Evolutionary conservation across 1,140 invertebrate species (phyloP).

Genomic region (Plutomurus gul): DNA sequence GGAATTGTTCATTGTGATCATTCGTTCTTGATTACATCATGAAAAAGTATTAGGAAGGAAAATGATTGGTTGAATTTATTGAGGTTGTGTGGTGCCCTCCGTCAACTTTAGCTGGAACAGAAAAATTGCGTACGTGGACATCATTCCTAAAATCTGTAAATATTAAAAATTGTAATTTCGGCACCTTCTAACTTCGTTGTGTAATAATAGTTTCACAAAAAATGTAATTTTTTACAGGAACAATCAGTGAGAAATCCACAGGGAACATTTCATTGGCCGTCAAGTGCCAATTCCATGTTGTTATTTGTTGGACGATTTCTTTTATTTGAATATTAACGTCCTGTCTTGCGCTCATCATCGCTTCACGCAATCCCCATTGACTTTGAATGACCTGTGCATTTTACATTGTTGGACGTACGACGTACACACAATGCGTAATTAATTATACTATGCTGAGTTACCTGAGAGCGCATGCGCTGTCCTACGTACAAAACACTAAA

Average conservation of each 20-base stretch:
- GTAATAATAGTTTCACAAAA: no score
- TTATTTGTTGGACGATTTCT: background rate
- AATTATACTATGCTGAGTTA: background rate
- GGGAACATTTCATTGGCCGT: background rate
- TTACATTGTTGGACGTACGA: background rate
- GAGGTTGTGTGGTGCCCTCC: no score
- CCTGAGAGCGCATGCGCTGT: background rate
- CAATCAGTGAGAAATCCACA: background rate
- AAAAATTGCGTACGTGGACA: background rate
- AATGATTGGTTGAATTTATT: no score
- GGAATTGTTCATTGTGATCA: no score
- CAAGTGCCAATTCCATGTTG: background rate
- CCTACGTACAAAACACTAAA: background rate
- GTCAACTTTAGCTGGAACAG: background rate
- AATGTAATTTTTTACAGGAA: background rate
- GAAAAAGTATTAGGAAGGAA: no score
- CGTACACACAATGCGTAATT: background rate
- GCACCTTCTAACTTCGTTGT: no score
- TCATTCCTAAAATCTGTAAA: background rate
- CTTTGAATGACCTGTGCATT: background rate
- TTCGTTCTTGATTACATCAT: no score
- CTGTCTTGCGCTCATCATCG: background rate
- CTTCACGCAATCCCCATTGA: background rate
- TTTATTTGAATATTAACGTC: background rate
- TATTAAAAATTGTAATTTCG: background rate